Evolutionary conservation across 2,888 invertebrate genomes (phyloP).

Genomic region (Neoaliturus tenellus): DNA sequence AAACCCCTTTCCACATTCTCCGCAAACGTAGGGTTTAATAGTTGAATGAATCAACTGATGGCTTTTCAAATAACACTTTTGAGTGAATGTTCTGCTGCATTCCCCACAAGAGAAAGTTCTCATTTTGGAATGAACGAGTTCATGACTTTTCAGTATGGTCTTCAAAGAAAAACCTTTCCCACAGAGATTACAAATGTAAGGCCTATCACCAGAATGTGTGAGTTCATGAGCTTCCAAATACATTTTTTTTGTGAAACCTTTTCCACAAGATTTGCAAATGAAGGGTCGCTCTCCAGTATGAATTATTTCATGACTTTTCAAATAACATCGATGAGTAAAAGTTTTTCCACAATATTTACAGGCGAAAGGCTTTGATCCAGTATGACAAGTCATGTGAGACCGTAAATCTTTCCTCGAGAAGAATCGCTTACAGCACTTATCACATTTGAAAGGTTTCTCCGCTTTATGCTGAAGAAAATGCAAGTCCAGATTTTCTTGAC

Average conservation of each 20-base stretch:
- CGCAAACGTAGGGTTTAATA: constrained; percentile 50
- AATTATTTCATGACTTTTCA: constrained; percentile 35
- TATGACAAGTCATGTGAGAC: constrained; percentile 43
- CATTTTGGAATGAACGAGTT: neutral
- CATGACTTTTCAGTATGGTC: constrained; percentile 55
- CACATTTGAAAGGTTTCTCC: constrained; percentile 40
- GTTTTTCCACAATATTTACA: constrained; percentile 27
- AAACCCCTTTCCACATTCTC: constrained; percentile 45
- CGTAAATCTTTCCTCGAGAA: constrained; percentile 30
- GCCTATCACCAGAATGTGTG: constrained; percentile 65
- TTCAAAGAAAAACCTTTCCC: constrained; percentile 58
- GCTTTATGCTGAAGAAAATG: constrained; percentile 34
- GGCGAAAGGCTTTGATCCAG: neutral
- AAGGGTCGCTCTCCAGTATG: constrained; percentile 14
- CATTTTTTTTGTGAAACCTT: constrained; percentile 25
- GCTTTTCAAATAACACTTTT: constrained; percentile 44
- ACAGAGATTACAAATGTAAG: constrained; percentile 66
- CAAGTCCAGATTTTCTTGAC: constrained; percentile 33
- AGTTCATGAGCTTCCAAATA: constrained; percentile 67
- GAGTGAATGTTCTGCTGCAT: constrained; percentile 18
- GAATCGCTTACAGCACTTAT: constrained; percentile 40
- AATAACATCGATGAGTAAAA: constrained; percentile 39
- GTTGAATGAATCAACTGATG: constrained; percentile 63
- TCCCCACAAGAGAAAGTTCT: constrained; percentile 10
- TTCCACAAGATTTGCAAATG: constrained; percentile 22